phyloP scores from a whole-genome alignment of 1,140 invertebrate species.

The Drusus annulatus region DNA sequence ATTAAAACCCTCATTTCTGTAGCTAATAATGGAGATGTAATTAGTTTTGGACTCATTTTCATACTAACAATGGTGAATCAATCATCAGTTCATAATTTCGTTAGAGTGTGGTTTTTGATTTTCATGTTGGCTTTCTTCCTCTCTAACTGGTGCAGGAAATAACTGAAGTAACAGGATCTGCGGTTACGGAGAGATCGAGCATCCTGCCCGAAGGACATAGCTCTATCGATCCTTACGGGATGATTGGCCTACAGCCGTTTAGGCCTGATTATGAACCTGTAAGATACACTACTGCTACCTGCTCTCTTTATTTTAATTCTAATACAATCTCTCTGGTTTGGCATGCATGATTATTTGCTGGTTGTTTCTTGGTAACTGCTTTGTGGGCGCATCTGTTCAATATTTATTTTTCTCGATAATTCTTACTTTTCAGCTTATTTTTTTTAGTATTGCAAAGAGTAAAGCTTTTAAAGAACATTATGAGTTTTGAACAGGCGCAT shows the following conservation, averaged over 20 bases:
- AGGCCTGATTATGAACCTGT: slow-evolving; percentile 58
- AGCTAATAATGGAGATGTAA: too few relatives aligned
- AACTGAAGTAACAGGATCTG: slow-evolving; percentile 56
- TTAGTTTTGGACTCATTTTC: too few relatives aligned
- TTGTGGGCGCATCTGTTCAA: too few relatives aligned
- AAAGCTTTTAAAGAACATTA: too few relatives aligned
- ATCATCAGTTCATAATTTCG: slow-evolving; percentile 14
- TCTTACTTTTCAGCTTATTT: too few relatives aligned
- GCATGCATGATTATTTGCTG: neutral
- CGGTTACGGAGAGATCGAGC: slow-evolving; percentile 26
- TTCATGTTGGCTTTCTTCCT: slow-evolving; percentile 38
- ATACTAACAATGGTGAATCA: slow-evolving; percentile 14
- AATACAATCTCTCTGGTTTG: neutral
- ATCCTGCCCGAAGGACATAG: slow-evolving; percentile 44
- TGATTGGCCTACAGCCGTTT: slow-evolving; percentile 57
- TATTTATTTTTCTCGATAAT: too few relatives aligned
- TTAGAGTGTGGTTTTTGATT: slow-evolving; percentile 34
- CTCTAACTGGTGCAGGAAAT: slow-evolving; percentile 58
- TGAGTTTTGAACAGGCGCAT: too few relatives aligned
- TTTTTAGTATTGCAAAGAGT: too few relatives aligned
- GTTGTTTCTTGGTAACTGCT: neutral
- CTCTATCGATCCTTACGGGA: slow-evolving; percentile 54
- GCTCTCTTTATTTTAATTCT: neutral
- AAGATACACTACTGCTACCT: slow-evolving; percentile 39
- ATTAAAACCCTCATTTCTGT: too few relatives aligned